A percentile compares a stretch with the other conserved stretches of the same genome.
These are phyloP conservation scores for Callithrix jacchus DNA, from an alignment of 2,113 vertebrate species.

Conservation along the genomic window DNA sequence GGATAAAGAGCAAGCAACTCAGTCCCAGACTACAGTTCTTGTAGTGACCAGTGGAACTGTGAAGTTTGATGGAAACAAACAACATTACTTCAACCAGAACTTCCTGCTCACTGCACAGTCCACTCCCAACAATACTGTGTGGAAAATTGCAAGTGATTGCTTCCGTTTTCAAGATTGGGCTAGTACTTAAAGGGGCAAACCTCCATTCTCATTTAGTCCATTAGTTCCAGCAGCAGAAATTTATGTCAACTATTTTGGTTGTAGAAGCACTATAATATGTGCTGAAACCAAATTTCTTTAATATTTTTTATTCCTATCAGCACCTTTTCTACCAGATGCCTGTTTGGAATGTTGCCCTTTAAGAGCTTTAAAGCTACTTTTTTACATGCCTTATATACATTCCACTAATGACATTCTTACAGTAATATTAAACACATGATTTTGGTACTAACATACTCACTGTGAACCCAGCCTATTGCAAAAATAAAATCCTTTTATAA, in stretches of 20 bases:
- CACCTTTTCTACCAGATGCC: constrained; percentile 48
- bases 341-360: constrained; percentile 26
- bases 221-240: constrained; percentile 45
- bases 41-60: constrained; percentile 94
- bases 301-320: constrained; percentile 24
- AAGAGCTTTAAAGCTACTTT: constrained; percentile 66
- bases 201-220: not conserved
- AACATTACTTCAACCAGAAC: constrained; percentile 96
- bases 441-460: constrained; percentile 46
- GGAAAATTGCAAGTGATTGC: constrained; percentile 98
- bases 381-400: constrained; percentile 65
- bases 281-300: not conserved
- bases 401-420: constrained; percentile 32
- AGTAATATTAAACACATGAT: constrained; percentile 29
- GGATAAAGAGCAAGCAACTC: constrained; percentile 91
- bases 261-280: constrained; percentile 35
- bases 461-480: constrained; percentile 59
- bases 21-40: constrained; percentile 93
- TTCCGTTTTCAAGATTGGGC: constrained; percentile 98
- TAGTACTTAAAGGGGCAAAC: constrained; percentile 75
- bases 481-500: constrained; percentile 59
- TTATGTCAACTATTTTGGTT: constrained; percentile 27
- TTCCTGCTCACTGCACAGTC: constrained; percentile 94
- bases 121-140: constrained; percentile 90
- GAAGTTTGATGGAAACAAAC: constrained; percentile 97